phyloP scores from a whole-genome alignment of 2,888 invertebrate genomes.

The Tiliacea aurago region DNA sequence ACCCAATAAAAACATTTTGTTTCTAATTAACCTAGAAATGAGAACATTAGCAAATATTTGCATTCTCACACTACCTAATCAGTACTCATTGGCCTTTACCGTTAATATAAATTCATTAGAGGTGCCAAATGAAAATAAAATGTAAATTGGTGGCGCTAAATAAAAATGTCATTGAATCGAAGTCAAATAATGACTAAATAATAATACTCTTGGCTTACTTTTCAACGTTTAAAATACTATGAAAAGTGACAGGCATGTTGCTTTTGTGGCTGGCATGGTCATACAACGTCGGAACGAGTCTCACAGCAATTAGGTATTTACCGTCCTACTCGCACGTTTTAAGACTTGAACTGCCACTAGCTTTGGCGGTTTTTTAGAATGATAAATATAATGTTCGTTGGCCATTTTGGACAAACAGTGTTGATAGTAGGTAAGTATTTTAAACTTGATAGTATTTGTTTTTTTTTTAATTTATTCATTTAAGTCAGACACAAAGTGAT shows the following conservation, averaged over 20 bases:
- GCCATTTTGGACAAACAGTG: background rate
- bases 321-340: background rate
- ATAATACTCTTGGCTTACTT: background rate
- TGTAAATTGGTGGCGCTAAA: background rate
- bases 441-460: background rate
- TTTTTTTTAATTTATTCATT: no score
- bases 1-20: slow-evolving; percentile 4
- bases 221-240: background rate
- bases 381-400: background rate
- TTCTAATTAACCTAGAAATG: slow-evolving; percentile 44
- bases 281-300: background rate
- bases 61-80: slow-evolving; percentile 22
- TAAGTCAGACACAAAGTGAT: no score
- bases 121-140: slow-evolving; percentile 3
- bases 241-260: background rate
- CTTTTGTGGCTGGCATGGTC: background rate
- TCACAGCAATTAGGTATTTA: background rate
- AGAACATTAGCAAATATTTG: slow-evolving; percentile 37
- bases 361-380: background rate
- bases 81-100: slow-evolving; percentile 21
- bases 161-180: background rate
- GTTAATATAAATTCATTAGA: slow-evolving; percentile 3
- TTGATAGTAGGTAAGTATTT: background rate
- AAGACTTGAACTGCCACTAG: background rate
- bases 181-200: background rate